These are phyloP conservation scores for Polydesmus complanatus DNA, from an alignment of 2,888 invertebrate genomes.

Conservation along the genomic window DNA sequence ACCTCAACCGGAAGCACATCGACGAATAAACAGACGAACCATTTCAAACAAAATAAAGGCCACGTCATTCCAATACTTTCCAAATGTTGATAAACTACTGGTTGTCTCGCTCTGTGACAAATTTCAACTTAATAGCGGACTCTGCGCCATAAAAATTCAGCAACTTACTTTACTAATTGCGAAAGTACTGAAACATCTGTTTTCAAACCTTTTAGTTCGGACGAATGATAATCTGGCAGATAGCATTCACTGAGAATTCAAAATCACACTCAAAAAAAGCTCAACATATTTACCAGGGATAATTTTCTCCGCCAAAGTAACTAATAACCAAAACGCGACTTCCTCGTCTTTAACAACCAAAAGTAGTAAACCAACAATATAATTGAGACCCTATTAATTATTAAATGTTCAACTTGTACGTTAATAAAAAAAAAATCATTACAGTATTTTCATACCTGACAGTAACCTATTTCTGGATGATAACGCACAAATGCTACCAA, in stretches of 20 bases:
- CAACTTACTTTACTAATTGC: conserved; percentile 53
- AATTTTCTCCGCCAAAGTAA: conserved; percentile 70
- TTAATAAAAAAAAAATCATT: no score
- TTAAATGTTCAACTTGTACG: not conserved
- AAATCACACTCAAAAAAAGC: not conserved
- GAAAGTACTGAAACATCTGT: conserved; percentile 80
- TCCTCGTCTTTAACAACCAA: conserved; percentile 80
- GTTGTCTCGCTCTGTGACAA: conserved; percentile 51
- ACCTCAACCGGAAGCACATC: conserved; percentile 84
- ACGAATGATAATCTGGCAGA: conserved; percentile 59
- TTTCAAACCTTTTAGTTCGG: conserved; percentile 75
- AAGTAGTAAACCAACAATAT: conserved; percentile 72
- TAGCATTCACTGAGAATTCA: not conserved
- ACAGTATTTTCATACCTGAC: conserved; percentile 47
- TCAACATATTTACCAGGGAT: conserved; percentile 42
- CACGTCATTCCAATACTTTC: conserved; percentile 68
- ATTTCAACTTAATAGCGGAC: not conserved
- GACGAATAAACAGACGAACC: conserved; percentile 88
- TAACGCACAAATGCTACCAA: conserved; percentile 77
- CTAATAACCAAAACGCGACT: conserved; percentile 81
- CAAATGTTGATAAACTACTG: conserved; percentile 66
- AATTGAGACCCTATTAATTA: conserved; percentile 62
- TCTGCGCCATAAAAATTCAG: not conserved
- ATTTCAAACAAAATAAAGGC: conserved; percentile 83
- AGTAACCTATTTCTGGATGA: conserved; percentile 77